These are phyloP conservation scores for Salvator merianae DNA, from an alignment of 2,113 vertebrate genomes.

Conservation along the genomic window DNA sequence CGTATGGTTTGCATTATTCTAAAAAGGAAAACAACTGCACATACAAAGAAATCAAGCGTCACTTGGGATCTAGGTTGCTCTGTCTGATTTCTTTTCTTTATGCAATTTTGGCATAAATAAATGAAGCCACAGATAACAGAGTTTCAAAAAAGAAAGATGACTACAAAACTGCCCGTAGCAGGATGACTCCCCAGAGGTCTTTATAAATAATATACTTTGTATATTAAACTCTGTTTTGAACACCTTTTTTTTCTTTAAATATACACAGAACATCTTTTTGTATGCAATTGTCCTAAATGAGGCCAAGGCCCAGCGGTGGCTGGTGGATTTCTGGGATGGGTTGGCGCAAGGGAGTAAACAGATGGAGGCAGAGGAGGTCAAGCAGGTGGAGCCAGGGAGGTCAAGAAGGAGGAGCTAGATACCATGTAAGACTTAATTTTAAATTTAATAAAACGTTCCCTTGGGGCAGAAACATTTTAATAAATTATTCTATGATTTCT, in stretches of 20 bases:
- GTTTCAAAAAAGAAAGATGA: slow-evolving; percentile 6
- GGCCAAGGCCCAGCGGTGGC: background rate
- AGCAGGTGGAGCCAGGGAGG: too few species aligned
- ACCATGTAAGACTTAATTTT: too few species aligned
- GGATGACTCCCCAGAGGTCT: background rate
- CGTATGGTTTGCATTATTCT: background rate
- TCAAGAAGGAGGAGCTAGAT: too few species aligned
- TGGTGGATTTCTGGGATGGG: too few species aligned
- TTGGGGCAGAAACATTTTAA: too few species aligned
- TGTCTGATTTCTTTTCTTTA: background rate
- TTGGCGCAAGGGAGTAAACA: too few species aligned
- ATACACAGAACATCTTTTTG: background rate
- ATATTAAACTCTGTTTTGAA: background rate
- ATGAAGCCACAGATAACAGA: background rate
- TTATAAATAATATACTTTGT: background rate
- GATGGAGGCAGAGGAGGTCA: too few species aligned
- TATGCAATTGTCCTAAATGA: background rate
- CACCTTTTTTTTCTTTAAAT: slow-evolving; percentile 10
- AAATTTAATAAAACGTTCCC: too few species aligned
- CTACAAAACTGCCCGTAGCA: background rate
- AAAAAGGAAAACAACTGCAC: background rate
- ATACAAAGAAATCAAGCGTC: background rate
- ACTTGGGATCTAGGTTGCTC: background rate
- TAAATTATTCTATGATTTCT: too few species aligned
- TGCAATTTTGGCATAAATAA: background rate